A percentile compares a stretch with the other conserved stretches of the same genome.
Conservation (phyloP, 1,140 invertebrate species). For the Thaumetopoea pityocampa region DNA sequence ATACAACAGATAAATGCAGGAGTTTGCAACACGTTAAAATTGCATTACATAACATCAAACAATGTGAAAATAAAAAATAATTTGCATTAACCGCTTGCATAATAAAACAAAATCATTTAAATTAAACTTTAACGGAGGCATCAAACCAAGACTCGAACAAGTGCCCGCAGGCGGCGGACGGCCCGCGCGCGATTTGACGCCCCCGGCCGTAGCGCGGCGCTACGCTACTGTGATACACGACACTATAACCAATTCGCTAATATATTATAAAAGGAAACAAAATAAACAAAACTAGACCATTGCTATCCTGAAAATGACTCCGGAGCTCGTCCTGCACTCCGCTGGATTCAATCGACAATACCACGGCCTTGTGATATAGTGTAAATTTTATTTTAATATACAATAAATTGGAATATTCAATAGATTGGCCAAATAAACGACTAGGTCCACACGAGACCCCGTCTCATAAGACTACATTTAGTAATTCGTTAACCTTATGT, state of each 20-base stretch:
- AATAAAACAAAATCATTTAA: slow-evolving; percentile 75
- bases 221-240: slow-evolving; percentile 72
- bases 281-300: slow-evolving; percentile 74
- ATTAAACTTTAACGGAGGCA: slow-evolving; percentile 73
- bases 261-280: slow-evolving; percentile 69
- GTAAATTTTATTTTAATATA: slow-evolving; percentile 69
- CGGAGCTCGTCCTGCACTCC: slow-evolving; percentile 70
- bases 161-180: no score
- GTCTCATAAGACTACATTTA: slow-evolving; percentile 74
- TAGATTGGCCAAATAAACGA: slow-evolving; percentile 74
- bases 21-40: slow-evolving; percentile 75
- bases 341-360: slow-evolving; percentile 59
- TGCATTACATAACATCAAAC: slow-evolving; percentile 77
- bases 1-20: slow-evolving; percentile 78
- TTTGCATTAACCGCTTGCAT: slow-evolving; percentile 75
- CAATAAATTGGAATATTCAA: slow-evolving; percentile 74
- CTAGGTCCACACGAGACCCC: slow-evolving; percentile 70
- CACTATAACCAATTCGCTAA: slow-evolving; percentile 75
- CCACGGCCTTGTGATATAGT: slow-evolving; percentile 58
- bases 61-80: slow-evolving; percentile 74
- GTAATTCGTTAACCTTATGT: slow-evolving; percentile 75
- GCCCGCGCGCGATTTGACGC: slow-evolving; percentile 73
- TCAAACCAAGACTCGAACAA: slow-evolving; percentile 71
- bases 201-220: slow-evolving; percentile 68
- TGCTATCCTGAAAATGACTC: slow-evolving; percentile 71